These are phyloP conservation scores for Lepidochrysops patricia DNA, from an alignment of 2,888 invertebrate genomes.

Conservation along the genomic window DNA sequence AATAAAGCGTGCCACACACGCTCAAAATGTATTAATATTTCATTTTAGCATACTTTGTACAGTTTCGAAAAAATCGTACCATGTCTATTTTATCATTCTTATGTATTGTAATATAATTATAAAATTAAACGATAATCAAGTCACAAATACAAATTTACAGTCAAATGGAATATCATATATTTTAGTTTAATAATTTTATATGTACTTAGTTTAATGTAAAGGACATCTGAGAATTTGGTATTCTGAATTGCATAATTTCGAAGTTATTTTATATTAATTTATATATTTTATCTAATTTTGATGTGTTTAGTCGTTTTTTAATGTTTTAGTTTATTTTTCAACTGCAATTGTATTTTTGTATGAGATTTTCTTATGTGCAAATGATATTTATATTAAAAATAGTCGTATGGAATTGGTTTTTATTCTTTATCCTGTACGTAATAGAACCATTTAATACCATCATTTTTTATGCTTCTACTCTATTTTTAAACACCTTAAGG, in stretches of 20 bases:
- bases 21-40: too few species aligned
- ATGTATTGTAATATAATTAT: too few species aligned
- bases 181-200: slow-evolving; percentile 18
- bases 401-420: slow-evolving; percentile 45
- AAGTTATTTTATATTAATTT: slow-evolving; percentile 24
- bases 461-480: too few species aligned
- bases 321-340: slow-evolving; percentile 67
- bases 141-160: background rate
- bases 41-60: too few species aligned
- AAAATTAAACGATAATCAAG: background rate
- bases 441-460: too few species aligned
- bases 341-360: slow-evolving; percentile 73
- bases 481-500: too few species aligned
- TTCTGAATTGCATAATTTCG: slow-evolving; percentile 28
- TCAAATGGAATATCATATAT: slow-evolving; percentile 19
- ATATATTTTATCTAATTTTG: slow-evolving; percentile 28
- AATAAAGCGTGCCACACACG: too few species aligned
- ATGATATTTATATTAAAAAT: slow-evolving; percentile 70
- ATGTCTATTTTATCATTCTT: too few species aligned
- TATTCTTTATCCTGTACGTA: slow-evolving; percentile 6
- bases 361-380: slow-evolving; percentile 70
- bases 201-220: slow-evolving; percentile 27
- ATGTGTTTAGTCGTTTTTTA: slow-evolving; percentile 49
- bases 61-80: too few species aligned
- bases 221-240: slow-evolving; percentile 55